Conservation (phyloP, 2,797 vertebrate species). For the Parauchenoglanis ngamensis region DNA sequence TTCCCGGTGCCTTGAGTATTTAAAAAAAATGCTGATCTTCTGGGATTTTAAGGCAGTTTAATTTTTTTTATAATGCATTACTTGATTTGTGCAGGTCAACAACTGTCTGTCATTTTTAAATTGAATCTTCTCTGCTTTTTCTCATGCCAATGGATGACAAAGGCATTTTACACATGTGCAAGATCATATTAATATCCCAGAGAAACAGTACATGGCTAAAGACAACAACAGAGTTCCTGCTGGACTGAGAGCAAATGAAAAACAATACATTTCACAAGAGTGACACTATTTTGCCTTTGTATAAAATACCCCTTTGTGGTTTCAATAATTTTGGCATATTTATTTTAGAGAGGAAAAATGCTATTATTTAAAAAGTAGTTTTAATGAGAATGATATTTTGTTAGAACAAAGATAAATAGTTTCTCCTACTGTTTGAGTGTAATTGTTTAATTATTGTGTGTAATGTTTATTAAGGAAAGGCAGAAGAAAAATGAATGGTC, state of each 20-base stretch:
- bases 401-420: not conserved
- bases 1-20: not conserved
- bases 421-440: not conserved
- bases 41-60: too few relatives aligned
- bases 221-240: not conserved
- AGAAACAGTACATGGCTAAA: not conserved
- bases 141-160: not conserved
- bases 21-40: too few relatives aligned
- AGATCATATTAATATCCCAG: not conserved
- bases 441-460: not conserved
- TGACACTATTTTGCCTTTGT: not conserved
- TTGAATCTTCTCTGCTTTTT: too few relatives aligned
- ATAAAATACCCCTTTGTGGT: not conserved
- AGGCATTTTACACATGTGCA: not conserved
- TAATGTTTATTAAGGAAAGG: not conserved
- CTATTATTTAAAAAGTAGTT: not conserved
- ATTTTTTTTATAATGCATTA: too few relatives aligned
- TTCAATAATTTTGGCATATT: not conserved
- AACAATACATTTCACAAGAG: not conserved
- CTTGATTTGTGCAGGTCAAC: too few relatives aligned
- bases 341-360: not conserved
- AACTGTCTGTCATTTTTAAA: too few relatives aligned
- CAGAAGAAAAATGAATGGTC: conserved; percentile 22
- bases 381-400: not conserved
- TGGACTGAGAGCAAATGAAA: not conserved